phyloP scores from a whole-genome alignment of 2,113 vertebrate genomes.

The Emberiza fucata region DNA sequence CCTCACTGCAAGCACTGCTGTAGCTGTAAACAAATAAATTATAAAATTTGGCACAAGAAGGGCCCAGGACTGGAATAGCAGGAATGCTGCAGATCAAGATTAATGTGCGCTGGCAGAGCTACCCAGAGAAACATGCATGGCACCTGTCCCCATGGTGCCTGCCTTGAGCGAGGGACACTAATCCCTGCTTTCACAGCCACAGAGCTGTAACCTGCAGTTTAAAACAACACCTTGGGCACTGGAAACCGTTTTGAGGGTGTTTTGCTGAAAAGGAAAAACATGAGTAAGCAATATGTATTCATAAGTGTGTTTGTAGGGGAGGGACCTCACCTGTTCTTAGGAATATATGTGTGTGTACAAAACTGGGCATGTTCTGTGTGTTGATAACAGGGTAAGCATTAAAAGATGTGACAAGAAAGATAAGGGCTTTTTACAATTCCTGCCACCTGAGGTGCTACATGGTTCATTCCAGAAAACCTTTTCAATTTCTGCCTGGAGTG shows the following conservation, averaged over 20 bases:
- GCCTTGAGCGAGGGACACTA: not conserved
- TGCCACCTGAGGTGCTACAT: not conserved
- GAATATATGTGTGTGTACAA: not conserved
- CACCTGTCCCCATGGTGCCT: not conserved
- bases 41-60: not conserved
- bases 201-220: not conserved
- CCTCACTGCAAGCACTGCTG: not conserved
- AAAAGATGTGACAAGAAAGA: not conserved
- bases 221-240: not conserved
- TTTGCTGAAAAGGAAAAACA: not conserved
- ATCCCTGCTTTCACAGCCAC: not conserved
- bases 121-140: accelerated
- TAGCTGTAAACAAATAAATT: not conserved
- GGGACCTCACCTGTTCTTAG: not conserved
- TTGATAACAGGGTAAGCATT: not conserved
- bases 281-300: not conserved
- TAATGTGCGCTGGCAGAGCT: constrained; percentile 25
- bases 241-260: not conserved
- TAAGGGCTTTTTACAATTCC: not conserved
- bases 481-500: not conserved
- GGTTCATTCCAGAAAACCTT: not conserved
- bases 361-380: not conserved
- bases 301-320: not conserved
- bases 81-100: constrained; percentile 36
- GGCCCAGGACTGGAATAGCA: not conserved